These are phyloP conservation scores for Cassiopea andromeda DNA, from an alignment of 30 jellyfish, hydroid and myxozoan species.

Conservation along the genomic window DNA sequence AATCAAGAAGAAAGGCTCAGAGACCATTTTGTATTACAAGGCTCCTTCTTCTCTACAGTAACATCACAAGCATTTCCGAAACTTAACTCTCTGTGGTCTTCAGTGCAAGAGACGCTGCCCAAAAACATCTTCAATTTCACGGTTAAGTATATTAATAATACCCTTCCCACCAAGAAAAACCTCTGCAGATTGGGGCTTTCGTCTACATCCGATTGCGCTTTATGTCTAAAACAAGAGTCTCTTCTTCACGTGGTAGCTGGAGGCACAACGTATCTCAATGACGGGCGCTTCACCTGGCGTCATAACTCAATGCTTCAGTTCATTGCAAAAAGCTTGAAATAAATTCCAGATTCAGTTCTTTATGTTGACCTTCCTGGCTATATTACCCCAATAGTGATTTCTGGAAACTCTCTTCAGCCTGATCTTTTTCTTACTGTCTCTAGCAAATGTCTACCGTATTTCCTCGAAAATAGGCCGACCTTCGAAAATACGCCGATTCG, in stretches of 20 bases:
- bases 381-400: background rate
- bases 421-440: background rate
- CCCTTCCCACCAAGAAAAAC: background rate
- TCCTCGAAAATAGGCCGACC: too few relatives aligned
- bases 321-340: background rate
- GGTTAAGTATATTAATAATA: background rate
- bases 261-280: background rate
- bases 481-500: too few relatives aligned
- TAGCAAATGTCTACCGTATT: too few relatives aligned
- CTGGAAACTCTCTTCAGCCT: background rate
- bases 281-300: background rate
- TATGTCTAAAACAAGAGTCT: background rate
- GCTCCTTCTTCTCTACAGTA: too few relatives aligned
- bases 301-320: too few relatives aligned
- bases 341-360: background rate
- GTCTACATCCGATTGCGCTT: conserved; percentile 6
- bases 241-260: too few relatives aligned
- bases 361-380: too few relatives aligned
- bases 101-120: too few relatives aligned
- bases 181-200: background rate
- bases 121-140: background rate
- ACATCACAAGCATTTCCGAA: too few relatives aligned
- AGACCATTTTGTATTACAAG: too few relatives aligned
- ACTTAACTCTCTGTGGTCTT: too few relatives aligned
- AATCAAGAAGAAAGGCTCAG: too few relatives aligned